Evolutionary conservation across 2,113 vertebrate genomes (phyloP), one percentile per base, ranked within the genome.

Genomic region (Nibea coibor): DNA sequence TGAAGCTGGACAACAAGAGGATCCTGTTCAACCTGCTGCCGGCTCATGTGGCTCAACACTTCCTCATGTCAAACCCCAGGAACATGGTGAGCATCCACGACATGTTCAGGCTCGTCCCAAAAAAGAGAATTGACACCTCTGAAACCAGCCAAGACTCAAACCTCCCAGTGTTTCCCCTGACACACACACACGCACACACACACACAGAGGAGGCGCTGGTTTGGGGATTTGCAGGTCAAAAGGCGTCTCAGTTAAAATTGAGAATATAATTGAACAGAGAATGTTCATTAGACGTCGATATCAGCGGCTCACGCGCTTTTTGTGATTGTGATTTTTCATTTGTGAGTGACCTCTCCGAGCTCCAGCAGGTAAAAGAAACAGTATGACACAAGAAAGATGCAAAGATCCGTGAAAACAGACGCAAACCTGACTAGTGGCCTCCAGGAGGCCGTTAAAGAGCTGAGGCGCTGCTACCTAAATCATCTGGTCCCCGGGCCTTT

Each of bases 21-120:
- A 99, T 99, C 91, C 96, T 99, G 79, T 99, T 99, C 92, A 99
- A 99, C 90, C 94, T 99, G 57, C 95, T 99, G 78, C 98, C 98
- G 0, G 98, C 97, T 56, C 98, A 99, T 1, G 98, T 99, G 43
- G 98, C 98, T 45, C 97, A 99, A 83, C 98, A 99, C 88, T 99
- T 99, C 93, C 97, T 99, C 65, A 96, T 98, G 96, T 99, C 98
- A 54, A 99, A 99, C 88, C 98, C 98, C 82, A 95, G 98, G 75
- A 99, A 98, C 90, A 99, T 99, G 98, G 98, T 99, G 95, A 96
- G 95, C 62, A 80, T 64, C 80, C 5, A 0, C 66, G 74, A 26
- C 67, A 1, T 26, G 72, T 58, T 48, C 35, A 8, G 70, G 28
- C 85, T 58, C 15, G 43, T 50, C 68, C 51, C 8, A 39, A 39